phyloP scores from a whole-genome alignment of 2,888 invertebrate genomes.

The Leptinotarsa juncta region DNA sequence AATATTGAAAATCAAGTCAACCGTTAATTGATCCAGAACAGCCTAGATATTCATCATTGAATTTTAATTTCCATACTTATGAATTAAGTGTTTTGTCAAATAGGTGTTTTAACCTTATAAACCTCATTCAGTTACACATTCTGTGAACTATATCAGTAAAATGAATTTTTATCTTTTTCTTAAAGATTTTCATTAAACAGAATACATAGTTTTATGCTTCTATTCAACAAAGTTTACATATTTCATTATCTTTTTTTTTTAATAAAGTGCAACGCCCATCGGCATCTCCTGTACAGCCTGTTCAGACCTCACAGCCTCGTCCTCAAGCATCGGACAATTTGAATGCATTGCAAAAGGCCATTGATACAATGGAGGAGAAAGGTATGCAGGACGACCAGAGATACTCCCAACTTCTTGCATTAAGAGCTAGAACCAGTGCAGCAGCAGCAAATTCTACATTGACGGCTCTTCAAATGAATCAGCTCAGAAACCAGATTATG shows the following conservation, averaged over 20 bases:
- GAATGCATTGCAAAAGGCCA: constrained; percentile 89
- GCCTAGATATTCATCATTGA: too few relatives aligned
- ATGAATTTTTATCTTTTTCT: too few relatives aligned
- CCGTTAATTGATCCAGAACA: too few relatives aligned
- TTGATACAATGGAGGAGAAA: constrained; percentile 95
- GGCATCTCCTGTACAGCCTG: constrained; percentile 50
- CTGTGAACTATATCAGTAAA: too few relatives aligned
- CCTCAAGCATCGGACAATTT: constrained; percentile 75
- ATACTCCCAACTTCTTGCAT: constrained; percentile 87
- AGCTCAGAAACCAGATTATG: constrained; percentile 92
- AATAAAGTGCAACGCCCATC: constrained; percentile 32
- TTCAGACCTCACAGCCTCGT: constrained; percentile 53
- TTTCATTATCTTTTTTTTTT: background rate
- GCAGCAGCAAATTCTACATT: constrained; percentile 69
- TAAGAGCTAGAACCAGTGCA: constrained; percentile 77
- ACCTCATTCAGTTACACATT: too few relatives aligned
- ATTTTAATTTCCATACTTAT: too few relatives aligned
- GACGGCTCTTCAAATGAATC: constrained; percentile 84
- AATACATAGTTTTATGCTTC: background rate
- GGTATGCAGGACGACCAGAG: constrained; percentile 93
- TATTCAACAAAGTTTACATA: background rate
- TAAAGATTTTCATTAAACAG: too few relatives aligned
- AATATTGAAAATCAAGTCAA: too few relatives aligned
- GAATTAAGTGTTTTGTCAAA: too few relatives aligned
- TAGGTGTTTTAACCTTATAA: too few relatives aligned